A percentile compares a stretch with the other conserved stretches of the same genome.
These are phyloP conservation scores for Rousettus leschenaultii DNA, from an alignment of 2,113 vertebrate genomes.

Conservation along the genomic window DNA sequence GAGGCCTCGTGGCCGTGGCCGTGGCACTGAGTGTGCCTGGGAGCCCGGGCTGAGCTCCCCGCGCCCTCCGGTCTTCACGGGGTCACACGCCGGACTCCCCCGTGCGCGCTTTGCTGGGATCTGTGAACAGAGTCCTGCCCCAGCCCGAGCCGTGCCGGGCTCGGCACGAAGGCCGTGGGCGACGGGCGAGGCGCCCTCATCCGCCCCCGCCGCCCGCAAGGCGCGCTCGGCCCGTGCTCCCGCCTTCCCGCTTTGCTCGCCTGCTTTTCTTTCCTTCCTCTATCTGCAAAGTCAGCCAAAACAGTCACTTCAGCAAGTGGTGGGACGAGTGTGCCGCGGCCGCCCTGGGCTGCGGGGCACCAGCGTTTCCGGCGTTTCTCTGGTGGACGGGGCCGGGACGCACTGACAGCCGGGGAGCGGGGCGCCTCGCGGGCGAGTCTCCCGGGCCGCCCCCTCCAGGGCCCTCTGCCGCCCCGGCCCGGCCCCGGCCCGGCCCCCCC, in stretches of 20 bases:
- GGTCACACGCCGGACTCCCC: too few relatives aligned
- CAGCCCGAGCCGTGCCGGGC: too few relatives aligned
- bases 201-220: not conserved
- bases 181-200: too few relatives aligned
- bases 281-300: not conserved
- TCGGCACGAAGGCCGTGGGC: too few relatives aligned
- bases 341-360: fast-evolving
- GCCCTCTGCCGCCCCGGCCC: fast-evolving
- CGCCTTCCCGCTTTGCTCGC: not conserved
- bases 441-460: fast-evolving
- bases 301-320: not conserved
- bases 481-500: not conserved
- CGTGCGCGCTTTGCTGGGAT: too few relatives aligned
- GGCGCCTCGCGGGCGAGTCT: not conserved
- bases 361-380: not conserved
- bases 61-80: too few relatives aligned
- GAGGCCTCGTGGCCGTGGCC: too few relatives aligned
- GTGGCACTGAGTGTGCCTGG: too few relatives aligned
- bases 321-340: fast-evolving
- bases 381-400: too few relatives aligned
- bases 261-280: not conserved
- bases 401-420: not conserved
- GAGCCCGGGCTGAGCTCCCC: too few relatives aligned
- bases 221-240: not conserved
- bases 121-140: too few relatives aligned